Conservation (phyloP, 2,113 vertebrate species). For the Parus major region DNA sequence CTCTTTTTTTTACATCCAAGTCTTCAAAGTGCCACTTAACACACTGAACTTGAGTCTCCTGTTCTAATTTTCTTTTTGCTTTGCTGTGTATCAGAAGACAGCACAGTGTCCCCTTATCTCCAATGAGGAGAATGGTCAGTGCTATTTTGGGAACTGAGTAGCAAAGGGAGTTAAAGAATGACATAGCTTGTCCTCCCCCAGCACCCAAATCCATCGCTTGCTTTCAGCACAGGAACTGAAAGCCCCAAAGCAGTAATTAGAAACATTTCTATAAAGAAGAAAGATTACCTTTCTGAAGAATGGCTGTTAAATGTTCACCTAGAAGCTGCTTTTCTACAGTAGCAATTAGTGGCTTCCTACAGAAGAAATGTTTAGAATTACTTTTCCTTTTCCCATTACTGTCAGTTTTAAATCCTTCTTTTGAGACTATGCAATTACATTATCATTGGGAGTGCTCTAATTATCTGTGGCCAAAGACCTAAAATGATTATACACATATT, state of each 20-base stretch:
- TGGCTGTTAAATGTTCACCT: slow-evolving; percentile 96
- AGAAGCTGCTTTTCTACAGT: slow-evolving; percentile 97
- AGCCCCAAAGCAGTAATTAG: slow-evolving; percentile 16
- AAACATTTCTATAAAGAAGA: slow-evolving; percentile 38
- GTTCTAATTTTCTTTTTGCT: neutral
- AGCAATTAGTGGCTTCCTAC: slow-evolving; percentile 95
- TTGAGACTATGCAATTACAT: neutral
- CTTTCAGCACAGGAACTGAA: slow-evolving; percentile 29
- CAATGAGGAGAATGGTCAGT: neutral
- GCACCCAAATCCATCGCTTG: neutral
- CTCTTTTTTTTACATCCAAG: neutral
- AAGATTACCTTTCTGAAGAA: slow-evolving; percentile 94
- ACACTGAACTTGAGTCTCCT: neutral
- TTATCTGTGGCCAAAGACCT: neutral
- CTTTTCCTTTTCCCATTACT: slow-evolving; percentile 35
- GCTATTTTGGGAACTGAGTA: neutral
- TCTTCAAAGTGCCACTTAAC: neutral
- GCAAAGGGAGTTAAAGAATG: neutral
- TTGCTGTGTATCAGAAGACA: neutral
- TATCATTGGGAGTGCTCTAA: neutral
- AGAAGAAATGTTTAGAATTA: slow-evolving; percentile 70
- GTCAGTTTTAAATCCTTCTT: slow-evolving; percentile 31
- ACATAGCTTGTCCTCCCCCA: neutral
- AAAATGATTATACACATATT: neutral
- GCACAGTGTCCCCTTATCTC: neutral